Base-by-base conservation (phyloP, 1,140 invertebrate genomes). In the Macrotrachela quadricornifera region DNA sequence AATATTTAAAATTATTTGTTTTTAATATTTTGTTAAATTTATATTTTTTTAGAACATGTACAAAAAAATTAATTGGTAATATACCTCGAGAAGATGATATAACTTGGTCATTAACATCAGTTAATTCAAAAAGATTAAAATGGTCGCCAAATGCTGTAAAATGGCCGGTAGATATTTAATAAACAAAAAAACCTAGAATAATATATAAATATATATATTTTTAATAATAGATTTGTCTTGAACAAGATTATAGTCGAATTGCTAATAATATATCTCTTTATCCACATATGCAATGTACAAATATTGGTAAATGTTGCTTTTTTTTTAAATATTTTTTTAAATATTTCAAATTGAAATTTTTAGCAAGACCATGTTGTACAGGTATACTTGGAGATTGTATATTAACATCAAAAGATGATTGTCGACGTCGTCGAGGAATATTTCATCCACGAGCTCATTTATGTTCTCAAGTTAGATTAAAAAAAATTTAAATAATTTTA, bases 111-210 rank as follows among this genome's bases (percentile, higher is more conserved):
- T 30, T 8, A 30, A 30, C 21, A 30, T 30, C 8, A 4, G 21
- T 30, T 56, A 21, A 40, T 39, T 79, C 87, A 60, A 82, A 83
- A 13, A 87, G 88, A 0, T 88, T 88, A 68, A 82, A 88, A 65
- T 99, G 94, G 94, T 85, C 86, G 10, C 86, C 95, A 61, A 88
- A 96, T 63, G 94, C 97, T 58, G 95, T 90, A 13, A 87, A 95
- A 66, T 99, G 92, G 94, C 92, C 92, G 39, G 71, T 76, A 59
- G 64, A 64, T 36, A 13, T 44, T 54, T 12, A 8, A 18, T 2
- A 36, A 48, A 17, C n/a, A 41, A 36, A 15, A 37, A 39, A 1
- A 12, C 38, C 10, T 55, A 40, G 16, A 38, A 17, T 30, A n/a
- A n/a, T n/a, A n/a, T n/a, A n/a, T n/a, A n/a, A n/a, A n/a, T n/a